phyloP scores from a whole-genome alignment of 2,888 invertebrate genomes.

The Rhamnusium bicolor region DNA sequence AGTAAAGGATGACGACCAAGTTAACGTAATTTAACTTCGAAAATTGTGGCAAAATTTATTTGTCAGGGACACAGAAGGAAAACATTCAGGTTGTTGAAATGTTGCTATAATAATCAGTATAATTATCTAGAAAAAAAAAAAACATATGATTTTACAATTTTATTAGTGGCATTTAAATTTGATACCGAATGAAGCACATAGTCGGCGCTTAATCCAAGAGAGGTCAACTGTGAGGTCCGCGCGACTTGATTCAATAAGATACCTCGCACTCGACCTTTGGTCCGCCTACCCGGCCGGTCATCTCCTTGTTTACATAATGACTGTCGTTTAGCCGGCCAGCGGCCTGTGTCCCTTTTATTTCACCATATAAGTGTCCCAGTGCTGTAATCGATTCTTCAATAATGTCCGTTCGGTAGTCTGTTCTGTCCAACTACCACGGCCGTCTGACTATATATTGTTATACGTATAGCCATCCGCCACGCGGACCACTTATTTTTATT shows the following conservation, averaged over 20 bases:
- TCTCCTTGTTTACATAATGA: constrained; percentile 70
- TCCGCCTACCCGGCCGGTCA: constrained; percentile 59
- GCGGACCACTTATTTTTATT: constrained; percentile 54
- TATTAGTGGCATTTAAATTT: too few relatives aligned
- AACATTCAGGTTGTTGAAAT: too few relatives aligned
- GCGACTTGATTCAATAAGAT: constrained; percentile 65
- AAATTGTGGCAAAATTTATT: too few relatives aligned
- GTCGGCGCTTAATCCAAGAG: constrained; percentile 18
- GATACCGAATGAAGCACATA: background rate
- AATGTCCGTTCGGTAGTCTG: constrained; percentile 62
- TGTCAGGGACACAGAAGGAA: too few relatives aligned
- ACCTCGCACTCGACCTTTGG: constrained; percentile 56
- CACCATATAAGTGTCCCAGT: constrained; percentile 48
- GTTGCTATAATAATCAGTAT: too few relatives aligned
- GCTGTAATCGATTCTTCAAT: constrained; percentile 53
- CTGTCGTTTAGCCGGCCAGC: constrained; percentile 67
- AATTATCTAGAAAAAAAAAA: too few relatives aligned
- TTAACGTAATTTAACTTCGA: too few relatives aligned
- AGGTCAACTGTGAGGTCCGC: constrained; percentile 38
- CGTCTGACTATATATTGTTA: constrained; percentile 8
- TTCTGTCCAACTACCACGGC: constrained; percentile 30
- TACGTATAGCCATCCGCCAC: background rate
- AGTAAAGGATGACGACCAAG: too few relatives aligned
- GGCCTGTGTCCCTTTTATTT: constrained; percentile 60
- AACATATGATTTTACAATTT: too few relatives aligned